These are phyloP conservation scores for Drosophila monieri DNA, from an alignment of 2,888 invertebrate genomes.

Conservation along the genomic window DNA sequence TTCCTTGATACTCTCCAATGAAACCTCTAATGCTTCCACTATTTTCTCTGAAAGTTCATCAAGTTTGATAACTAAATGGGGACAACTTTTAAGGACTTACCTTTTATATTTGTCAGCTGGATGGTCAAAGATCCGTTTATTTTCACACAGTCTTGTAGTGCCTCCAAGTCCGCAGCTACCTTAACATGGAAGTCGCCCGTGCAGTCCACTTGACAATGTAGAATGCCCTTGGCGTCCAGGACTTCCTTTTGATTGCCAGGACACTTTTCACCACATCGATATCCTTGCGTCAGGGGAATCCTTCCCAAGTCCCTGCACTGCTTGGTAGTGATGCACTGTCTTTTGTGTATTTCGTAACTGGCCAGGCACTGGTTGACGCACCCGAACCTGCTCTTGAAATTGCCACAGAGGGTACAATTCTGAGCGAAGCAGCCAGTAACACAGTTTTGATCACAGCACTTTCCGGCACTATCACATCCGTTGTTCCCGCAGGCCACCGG, in stretches of 20 bases:
- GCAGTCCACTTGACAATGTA: constrained; percentile 67
- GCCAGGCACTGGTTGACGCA: constrained; percentile 69
- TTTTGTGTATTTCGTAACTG: constrained; percentile 57
- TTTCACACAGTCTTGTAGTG: constrained; percentile 87
- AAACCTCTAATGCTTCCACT: constrained; percentile 85
- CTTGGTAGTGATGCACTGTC: constrained; percentile 59
- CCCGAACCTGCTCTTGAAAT: constrained; percentile 64
- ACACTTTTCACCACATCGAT: constrained; percentile 88
- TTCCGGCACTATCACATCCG: constrained; percentile 84
- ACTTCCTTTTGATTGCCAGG: constrained; percentile 84
- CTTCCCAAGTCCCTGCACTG: constrained; percentile 60
- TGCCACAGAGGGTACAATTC: constrained; percentile 82
- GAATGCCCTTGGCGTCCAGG: constrained; percentile 12
- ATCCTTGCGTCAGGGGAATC: constrained; percentile 59
- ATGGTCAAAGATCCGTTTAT: constrained; percentile 89
- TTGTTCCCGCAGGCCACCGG: constrained; percentile 84
- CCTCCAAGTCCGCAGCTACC: constrained; percentile 60
- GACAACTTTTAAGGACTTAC: constrained; percentile 46
- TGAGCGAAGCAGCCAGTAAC: constrained; percentile 91
- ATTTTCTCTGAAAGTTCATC: constrained; percentile 60
- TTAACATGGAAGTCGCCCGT: constrained; percentile 64
- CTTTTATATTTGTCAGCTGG: constrained; percentile 71
- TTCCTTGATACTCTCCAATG: constrained; percentile 86
- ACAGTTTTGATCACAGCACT: constrained; percentile 93
- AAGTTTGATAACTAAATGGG: neutral